Conservation (phyloP, 2,888 invertebrate genomes). For the Harpalus rubripes region DNA sequence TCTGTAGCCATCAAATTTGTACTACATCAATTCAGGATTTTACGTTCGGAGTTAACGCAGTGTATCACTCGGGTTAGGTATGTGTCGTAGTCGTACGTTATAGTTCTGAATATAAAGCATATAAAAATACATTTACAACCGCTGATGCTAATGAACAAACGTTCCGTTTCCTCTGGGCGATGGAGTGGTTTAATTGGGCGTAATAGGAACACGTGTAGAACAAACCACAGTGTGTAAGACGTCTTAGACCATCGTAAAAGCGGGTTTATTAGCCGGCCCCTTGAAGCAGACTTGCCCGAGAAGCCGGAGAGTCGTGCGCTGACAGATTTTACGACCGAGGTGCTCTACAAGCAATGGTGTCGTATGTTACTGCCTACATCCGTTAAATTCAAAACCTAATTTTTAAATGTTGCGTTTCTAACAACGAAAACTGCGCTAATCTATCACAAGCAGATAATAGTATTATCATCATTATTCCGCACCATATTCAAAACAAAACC, state of each 20-base stretch:
- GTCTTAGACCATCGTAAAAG: conserved; percentile 58
- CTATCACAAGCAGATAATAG: too few relatives aligned
- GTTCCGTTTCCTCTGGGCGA: conserved; percentile 58
- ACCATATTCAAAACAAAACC: too few relatives aligned
- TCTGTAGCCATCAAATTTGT: conserved; percentile 37
- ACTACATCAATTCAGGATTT: conserved; percentile 33
- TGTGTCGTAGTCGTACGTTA: conserved; percentile 43
- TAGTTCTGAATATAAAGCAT: conserved; percentile 59
- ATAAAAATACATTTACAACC: conserved; percentile 65
- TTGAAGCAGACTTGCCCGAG: conserved; percentile 15
- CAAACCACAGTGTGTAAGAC: conserved; percentile 50
- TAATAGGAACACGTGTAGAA: conserved; percentile 64
- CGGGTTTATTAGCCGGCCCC: conserved; percentile 61
- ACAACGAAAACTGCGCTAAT: background rate
- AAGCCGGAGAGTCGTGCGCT: conserved; percentile 23
- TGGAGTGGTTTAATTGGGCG: conserved; percentile 61
- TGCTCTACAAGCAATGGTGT: conserved; percentile 42
- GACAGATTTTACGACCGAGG: conserved; percentile 60
- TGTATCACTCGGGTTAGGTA: conserved; percentile 28
- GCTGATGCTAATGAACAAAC: conserved; percentile 62
- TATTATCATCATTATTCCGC: too few relatives aligned
- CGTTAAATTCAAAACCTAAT: conserved; percentile 31
- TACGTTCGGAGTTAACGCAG: conserved; percentile 38
- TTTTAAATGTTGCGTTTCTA: background rate
- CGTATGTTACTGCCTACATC: conserved; percentile 48